Percentiles rank a stretch among this genome's conserved stretches.
Conservation (phyloP, 1,140 invertebrate species). For the Hypothenemus hampei region DNA sequence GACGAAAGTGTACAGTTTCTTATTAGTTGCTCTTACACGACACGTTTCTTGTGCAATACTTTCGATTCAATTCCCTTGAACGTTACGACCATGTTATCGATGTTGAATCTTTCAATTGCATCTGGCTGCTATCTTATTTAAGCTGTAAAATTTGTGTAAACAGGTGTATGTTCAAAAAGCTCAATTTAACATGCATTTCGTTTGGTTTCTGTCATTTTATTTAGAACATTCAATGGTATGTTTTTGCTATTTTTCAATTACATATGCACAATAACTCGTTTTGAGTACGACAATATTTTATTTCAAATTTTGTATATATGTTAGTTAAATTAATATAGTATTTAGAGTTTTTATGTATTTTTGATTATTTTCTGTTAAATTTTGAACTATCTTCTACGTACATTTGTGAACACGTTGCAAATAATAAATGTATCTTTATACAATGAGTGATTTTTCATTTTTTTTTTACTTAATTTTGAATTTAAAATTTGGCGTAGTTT, state of each 20-base stretch:
- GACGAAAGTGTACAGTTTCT: conserved; percentile 22
- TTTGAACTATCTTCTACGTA: conserved; percentile 18
- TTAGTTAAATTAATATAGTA: conserved; percentile 28
- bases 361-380: conserved; percentile 23
- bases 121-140: no score
- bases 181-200: no score
- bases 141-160: no score
- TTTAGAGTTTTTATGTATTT: conserved; percentile 16
- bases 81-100: no score
- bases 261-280: conserved; percentile 4
- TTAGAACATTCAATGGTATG: no score
- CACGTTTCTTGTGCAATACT: conserved; percentile 18
- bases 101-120: no score
- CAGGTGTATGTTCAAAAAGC: no score
- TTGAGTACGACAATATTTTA: conserved; percentile 25
- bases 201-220: no score
- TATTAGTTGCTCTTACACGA: conserved; percentile 1
- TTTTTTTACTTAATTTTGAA: no score
- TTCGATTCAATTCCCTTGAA: no score
- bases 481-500: no score
- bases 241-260: no score
- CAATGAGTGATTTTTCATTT: neutral
- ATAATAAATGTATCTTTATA: conserved; percentile 32
- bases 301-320: conserved; percentile 27
- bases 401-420: conserved; percentile 28